Evolutionary conservation across 2,888 invertebrate genomes (phyloP), one percentile per base, ranked within the genome.

Genomic region (Drosophila recens): DNA sequence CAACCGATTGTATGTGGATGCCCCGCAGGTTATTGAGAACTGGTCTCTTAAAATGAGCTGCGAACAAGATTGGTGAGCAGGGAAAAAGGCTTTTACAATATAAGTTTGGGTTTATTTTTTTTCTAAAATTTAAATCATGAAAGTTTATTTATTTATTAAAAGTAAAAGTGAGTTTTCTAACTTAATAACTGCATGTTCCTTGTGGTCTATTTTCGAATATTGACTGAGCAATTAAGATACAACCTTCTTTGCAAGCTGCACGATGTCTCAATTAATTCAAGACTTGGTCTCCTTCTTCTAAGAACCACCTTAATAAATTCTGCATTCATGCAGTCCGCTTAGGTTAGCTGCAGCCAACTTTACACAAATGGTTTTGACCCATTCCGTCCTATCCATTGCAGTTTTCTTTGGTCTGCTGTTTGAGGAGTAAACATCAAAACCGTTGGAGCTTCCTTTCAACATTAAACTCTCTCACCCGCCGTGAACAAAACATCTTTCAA

Each of bases 401-500:
- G 11, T n/a, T n/a, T 38, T 27, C 45, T 62, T 30, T 17, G 33
- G 9, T 20, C 45, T 52, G 43, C 33, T 46, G 30, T 46, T 64
- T 54, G 62, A 69, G 57, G 46, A 66, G 70, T 54, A 51, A 75
- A 58, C 75, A 70, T 63, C 70, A 70, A 45, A 58, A 51, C 36
- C 56, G 53, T 56, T 45, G 46, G 42, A 61, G 49, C 46, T 61
- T 72, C 62, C 68, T 53, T 69, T 76, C 62, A 67, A 46, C 69
- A 66, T 76, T 68, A 68, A 76, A 63, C 77, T 76, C 58, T 52
- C 58, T 52, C 68, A 65, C 64, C 57, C 67, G 67, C 48, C 49
- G 64, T 67, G 67, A 67, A 76, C 58, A 68, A 76, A 72, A 66
- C 77, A 59, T 72, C 48, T 76, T 76, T 51, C 58, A 72, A 67